Base-by-base conservation (phyloP, 2,797 vertebrate species). In the Syngnathus acus region DNA sequence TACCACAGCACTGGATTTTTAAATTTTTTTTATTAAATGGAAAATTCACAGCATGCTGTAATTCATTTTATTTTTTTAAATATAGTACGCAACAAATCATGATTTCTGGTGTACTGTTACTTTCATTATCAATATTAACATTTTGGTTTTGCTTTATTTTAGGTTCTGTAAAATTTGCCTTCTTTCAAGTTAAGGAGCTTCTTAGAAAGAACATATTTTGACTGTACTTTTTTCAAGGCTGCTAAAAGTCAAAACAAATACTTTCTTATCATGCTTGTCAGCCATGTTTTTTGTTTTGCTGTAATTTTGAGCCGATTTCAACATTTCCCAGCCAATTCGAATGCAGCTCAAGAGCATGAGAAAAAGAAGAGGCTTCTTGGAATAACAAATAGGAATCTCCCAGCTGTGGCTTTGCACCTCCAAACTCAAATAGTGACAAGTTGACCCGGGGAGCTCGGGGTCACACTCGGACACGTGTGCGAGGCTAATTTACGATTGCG, bases 391-490 rank as follows among this genome's bases (percentile, higher is more conserved):
- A 58, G 6, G 21, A 7, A 9, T n/a, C 70, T 60, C 26, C 51
- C 50, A 5, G 21, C 43, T 19, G 64, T 39, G 71, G 79, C 82
- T 85, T 88, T 83, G 85, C 86, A 90, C 87, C 86, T 89, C 85
- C 71, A 71, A 17, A 66, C 60, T 58, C 65, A 84, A 84, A 86
- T 68, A 78, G 65, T 45, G 54, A 54, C 10, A 6, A 57, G 62
- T 59, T 63, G 50, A 59, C 73, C 79, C 75, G 63, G 65, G 32
- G 57, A 67, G 72, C 69, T 74, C 74, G 70, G 68, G 74, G 73
- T 67, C 76, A 68, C 65, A 43, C 61, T 7, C 61, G 16, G 55
- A 32, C 55, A 38, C 54, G 6, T 16, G 45, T 47, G 45, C 17
- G 16, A 16, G 45, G 45, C 48, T 50, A 19, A 50, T 50, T 50